These are phyloP conservation scores for Gasterosteus nipponicus DNA, from an alignment of 2,113 vertebrate genomes.

Conservation along the genomic window DNA sequence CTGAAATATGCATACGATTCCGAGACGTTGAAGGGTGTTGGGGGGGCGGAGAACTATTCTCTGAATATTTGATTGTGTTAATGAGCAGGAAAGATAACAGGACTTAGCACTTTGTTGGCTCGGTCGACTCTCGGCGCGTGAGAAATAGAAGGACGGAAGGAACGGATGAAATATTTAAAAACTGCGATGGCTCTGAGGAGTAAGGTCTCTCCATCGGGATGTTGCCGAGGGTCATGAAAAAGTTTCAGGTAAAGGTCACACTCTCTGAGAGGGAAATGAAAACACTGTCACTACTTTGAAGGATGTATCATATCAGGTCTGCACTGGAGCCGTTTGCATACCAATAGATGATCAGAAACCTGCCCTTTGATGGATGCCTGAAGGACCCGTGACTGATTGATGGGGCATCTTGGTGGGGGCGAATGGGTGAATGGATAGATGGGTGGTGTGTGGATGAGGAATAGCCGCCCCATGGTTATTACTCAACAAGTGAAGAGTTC, in stretches of 20 bases:
- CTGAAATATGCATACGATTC: constrained; percentile 79
- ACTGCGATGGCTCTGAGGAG: constrained; percentile 48
- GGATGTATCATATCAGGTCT: not conserved
- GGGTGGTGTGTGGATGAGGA: constrained; percentile 52
- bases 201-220: constrained; percentile 12
- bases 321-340: not conserved
- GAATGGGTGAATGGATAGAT: constrained; percentile 40
- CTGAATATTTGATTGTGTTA: constrained; percentile 81
- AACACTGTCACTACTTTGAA: not conserved
- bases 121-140: constrained; percentile 32
- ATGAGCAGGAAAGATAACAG: constrained; percentile 77
- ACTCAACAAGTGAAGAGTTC: constrained; percentile 64
- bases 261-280: constrained; percentile 12
- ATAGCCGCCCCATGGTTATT: constrained; percentile 42
- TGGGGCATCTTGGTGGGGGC: not conserved
- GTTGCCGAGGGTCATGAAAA: constrained; percentile 24
- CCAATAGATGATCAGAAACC: not conserved
- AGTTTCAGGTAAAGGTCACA: constrained; percentile 19
- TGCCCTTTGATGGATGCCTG: constrained; percentile 41
- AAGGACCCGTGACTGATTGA: constrained; percentile 31
- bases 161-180: constrained; percentile 80
- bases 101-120: constrained; percentile 78
- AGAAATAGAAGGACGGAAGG: constrained; percentile 69
- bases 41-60: constrained; percentile 66
- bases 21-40: constrained; percentile 38